A percentile compares a stretch with the other conserved stretches of the same genome.
These are phyloP conservation scores for Magallana angulata DNA, from an alignment of 1,140 invertebrate genomes.

Conservation along the genomic window DNA sequence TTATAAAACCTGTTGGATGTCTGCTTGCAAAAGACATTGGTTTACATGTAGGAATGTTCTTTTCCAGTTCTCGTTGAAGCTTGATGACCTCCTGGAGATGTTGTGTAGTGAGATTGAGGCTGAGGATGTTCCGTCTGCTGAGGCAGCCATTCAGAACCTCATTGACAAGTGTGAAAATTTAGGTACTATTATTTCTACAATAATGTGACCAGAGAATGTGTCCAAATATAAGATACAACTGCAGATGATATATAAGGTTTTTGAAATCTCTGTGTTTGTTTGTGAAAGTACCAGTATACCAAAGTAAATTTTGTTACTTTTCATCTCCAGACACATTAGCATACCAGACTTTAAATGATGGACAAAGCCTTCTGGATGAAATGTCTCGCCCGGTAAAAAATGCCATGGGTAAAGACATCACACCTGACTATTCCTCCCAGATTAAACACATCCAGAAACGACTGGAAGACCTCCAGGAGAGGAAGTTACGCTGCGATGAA, in stretches of 20 bases:
- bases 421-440: constrained; percentile 86
- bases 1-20: too few relatives aligned
- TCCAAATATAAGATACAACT: too few relatives aligned
- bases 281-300: too few relatives aligned
- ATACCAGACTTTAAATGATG: constrained; percentile 81
- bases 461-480: constrained; percentile 81
- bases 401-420: constrained; percentile 86
- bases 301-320: too few relatives aligned
- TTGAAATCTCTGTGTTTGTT: too few relatives aligned
- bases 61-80: constrained; percentile 70
- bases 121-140: constrained; percentile 83
- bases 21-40: too few relatives aligned
- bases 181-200: constrained; percentile 59
- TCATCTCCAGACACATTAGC: constrained; percentile 68
- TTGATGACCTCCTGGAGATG: constrained; percentile 75
- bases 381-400: constrained; percentile 90
- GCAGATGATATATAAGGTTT: too few relatives aligned
- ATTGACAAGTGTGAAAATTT: constrained; percentile 75
- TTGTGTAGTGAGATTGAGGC: constrained; percentile 83
- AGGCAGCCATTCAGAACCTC: constrained; percentile 68
- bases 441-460: constrained; percentile 86
- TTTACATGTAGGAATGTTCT: too few relatives aligned
- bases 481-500: constrained; percentile 78
- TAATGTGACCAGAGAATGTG: too few relatives aligned
- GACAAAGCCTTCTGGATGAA: constrained; percentile 89